phyloP scores from a whole-genome alignment of 2,888 invertebrate species.

The Dynastes maya region DNA sequence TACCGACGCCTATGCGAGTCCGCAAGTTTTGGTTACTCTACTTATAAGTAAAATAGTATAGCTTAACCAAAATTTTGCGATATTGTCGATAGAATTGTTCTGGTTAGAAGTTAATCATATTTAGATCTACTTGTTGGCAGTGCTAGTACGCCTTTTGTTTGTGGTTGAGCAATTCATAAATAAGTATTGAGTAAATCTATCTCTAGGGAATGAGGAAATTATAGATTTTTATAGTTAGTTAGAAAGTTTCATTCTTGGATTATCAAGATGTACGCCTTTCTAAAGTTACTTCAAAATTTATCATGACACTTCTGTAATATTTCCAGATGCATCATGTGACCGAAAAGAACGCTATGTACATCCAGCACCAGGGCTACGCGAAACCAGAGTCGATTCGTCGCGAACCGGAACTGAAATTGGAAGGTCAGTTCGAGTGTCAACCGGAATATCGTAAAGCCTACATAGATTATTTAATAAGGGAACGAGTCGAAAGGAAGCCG shows the following conservation, averaged over 20 bases:
- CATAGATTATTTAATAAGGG: slow-evolving; percentile 69
- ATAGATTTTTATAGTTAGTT: too few relatives aligned
- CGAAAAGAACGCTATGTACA: slow-evolving; percentile 62
- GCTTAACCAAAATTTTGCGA: too few relatives aligned
- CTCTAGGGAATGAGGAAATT: too few relatives aligned
- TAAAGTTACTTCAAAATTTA: background rate
- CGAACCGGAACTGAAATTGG: slow-evolving; percentile 62
- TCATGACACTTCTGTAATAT: background rate
- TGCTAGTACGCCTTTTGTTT: too few relatives aligned
- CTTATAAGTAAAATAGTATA: too few relatives aligned
- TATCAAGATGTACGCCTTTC: background rate
- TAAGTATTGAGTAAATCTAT: too few relatives aligned
- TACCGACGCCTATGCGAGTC: too few relatives aligned
- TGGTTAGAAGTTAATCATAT: too few relatives aligned
- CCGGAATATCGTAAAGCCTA: slow-evolving; percentile 72
- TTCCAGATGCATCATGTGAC: slow-evolving; percentile 63
- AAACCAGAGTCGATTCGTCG: slow-evolving; percentile 56
- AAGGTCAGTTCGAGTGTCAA: slow-evolving; percentile 66
- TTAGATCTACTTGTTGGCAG: too few relatives aligned
- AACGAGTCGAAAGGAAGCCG: slow-evolving; percentile 60
- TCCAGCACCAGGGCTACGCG: slow-evolving; percentile 56
- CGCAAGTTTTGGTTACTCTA: too few relatives aligned
- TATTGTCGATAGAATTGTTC: too few relatives aligned
- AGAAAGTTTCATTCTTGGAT: background rate
- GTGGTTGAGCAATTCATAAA: too few relatives aligned